Conservation (phyloP, 37 sponge, comb jelly and placozoan genomes). For the Aplysina aerophoba region DNA sequence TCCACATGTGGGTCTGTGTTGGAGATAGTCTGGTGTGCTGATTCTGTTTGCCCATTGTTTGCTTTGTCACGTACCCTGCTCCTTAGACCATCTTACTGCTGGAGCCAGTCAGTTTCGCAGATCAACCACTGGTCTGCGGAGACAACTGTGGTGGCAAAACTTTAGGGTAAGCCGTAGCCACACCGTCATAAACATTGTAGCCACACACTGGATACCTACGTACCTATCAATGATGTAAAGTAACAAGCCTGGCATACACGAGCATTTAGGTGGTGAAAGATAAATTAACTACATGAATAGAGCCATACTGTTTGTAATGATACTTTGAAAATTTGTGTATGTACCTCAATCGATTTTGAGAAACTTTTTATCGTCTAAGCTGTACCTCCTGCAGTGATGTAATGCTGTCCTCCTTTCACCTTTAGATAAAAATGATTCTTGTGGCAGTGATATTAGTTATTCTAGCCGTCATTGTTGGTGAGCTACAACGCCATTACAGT, state of each 20-base stretch:
- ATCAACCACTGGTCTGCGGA: constrained; percentile 47
- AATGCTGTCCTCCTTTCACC: neutral
- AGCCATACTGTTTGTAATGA: neutral
- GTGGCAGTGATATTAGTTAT: constrained; percentile 40
- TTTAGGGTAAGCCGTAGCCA: constrained; percentile 36
- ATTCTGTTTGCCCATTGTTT: neutral
- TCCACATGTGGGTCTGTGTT: no score
- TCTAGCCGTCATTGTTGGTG: constrained; percentile 54
- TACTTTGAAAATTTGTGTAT: no score
- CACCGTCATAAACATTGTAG: no score
- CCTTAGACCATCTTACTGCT: constrained; percentile 60
- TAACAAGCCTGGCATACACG: no score
- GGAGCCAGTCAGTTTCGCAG: constrained; percentile 70
- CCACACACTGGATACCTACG: no score
- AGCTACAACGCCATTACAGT: neutral
- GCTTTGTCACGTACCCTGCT: neutral
- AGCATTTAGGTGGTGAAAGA: no score
- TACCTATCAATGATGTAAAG: no score
- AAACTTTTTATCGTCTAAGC: no score
- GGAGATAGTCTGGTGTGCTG: no score
- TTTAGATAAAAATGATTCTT: constrained; percentile 61
- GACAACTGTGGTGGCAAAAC: constrained; percentile 80
- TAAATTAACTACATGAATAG: neutral
- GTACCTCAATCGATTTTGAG: no score
- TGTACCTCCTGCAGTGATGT: no score